Evolutionary conservation across 2,888 invertebrate genomes (phyloP), one percentile per base, ranked within the genome.

Genomic region (Epinotia demarniana): DNA sequence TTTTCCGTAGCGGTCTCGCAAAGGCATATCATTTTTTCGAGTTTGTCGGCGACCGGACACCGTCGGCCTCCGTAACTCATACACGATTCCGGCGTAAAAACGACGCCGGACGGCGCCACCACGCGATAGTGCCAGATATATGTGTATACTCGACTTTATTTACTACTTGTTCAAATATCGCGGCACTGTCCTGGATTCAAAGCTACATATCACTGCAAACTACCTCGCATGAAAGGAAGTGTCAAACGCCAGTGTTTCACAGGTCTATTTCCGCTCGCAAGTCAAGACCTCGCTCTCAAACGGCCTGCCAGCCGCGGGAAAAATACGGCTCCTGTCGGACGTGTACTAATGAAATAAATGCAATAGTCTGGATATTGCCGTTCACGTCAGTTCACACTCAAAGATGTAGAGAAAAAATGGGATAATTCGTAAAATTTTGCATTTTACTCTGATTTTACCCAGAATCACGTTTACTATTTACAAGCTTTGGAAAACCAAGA

Each of bases 11-110:
- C 75, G 39, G 58, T 60, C 46, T 60, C 75, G 46, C 72, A 33
- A 39, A 55, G 57, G 75, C 60, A 74, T 75, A 72, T 62, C 67
- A 72, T 75, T 39, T 74, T 75, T 66, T 63, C 58, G 68, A 72
- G 72, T 69, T 71, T 43, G 67, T 33, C 67, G 74, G 80, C 78
- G 77, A 81, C 88, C 90, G 91, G 91, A 90, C 79, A 78, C 83
- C 55, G 70, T 73, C 84, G 86, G 84, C 83, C 86, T 84, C 88
- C 82, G 89, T 92, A 92, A 92, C 90, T 92, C 92, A 92, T 92
- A 90, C 86, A 83, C 82, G 82, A 84, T 91, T 92, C 92, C 92
- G 92, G 90, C 85, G 89, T 85, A 90, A 92, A 92, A 92, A 91
- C 90, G 87, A 85, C 86, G 84, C 85, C 87, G 88, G 89, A 89